Conservation (phyloP, 2,113 vertebrate genomes). For the Periophthalmus modestus region DNA sequence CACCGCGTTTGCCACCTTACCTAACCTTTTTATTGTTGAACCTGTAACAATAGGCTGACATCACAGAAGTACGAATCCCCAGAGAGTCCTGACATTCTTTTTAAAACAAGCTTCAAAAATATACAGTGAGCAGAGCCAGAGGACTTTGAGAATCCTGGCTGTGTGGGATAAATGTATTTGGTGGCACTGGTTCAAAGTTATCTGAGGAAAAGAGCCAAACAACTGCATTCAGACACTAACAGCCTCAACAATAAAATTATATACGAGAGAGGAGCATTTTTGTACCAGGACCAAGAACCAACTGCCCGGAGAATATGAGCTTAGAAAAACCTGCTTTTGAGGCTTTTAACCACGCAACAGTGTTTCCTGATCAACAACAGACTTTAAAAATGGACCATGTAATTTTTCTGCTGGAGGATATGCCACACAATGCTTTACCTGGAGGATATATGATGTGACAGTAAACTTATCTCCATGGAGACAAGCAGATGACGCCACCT, state of each 20-base stretch:
- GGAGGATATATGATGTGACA: no score
- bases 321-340: no score
- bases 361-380: no score
- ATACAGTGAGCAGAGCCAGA: background rate
- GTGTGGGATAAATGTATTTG: background rate
- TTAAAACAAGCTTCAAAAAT: background rate
- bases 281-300: background rate
- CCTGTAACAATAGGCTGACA: background rate
- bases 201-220: background rate
- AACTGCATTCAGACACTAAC: background rate
- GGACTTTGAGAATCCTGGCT: background rate
- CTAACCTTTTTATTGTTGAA: background rate
- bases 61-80: background rate
- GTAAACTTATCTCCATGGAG: no score
- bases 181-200: background rate
- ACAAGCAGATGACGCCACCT: no score
- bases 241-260: background rate
- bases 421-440: no score
- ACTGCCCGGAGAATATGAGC: no score
- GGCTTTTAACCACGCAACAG: no score
- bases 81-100: background rate
- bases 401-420: no score
- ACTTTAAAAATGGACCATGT: no score
- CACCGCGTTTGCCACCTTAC: background rate
- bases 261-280: background rate